phyloP scores from a whole-genome alignment of 2,113 vertebrate species.

The Orthonyx spaldingii region DNA sequence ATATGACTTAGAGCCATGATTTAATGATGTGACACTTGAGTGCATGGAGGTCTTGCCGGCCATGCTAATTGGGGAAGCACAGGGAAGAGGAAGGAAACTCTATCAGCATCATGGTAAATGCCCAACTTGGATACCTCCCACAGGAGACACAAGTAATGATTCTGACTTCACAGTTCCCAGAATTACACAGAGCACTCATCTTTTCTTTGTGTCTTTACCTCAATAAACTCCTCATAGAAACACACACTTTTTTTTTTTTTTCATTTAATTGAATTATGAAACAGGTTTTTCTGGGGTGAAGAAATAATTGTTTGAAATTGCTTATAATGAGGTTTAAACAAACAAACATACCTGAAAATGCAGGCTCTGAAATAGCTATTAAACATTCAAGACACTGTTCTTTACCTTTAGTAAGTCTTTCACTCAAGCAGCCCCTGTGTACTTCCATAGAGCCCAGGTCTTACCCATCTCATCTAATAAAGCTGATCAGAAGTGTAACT shows the following conservation, averaged over 20 bases:
- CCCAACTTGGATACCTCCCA: background rate
- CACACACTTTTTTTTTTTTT: background rate
- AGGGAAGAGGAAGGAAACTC: slow-evolving; percentile 12
- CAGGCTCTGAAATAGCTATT: background rate
- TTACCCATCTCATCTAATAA: background rate
- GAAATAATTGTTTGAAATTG: background rate
- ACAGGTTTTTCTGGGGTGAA: background rate
- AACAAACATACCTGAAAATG: background rate
- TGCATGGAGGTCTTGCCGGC: background rate
- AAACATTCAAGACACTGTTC: background rate
- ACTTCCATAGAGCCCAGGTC: background rate
- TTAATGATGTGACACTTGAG: background rate
- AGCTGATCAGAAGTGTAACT: background rate
- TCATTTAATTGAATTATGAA: background rate
- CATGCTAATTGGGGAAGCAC: background rate
- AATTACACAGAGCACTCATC: background rate
- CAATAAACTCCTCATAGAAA: background rate
- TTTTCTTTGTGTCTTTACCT: background rate
- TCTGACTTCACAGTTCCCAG: background rate
- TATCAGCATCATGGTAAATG: slow-evolving; percentile 1
- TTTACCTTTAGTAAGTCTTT: background rate
- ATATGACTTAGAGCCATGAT: background rate
- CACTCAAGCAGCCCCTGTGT: background rate
- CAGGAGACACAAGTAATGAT: background rate
- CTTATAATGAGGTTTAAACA: background rate